phyloP scores from a whole-genome alignment of 2,888 invertebrate species.

The Capitulum mitella region DNA sequence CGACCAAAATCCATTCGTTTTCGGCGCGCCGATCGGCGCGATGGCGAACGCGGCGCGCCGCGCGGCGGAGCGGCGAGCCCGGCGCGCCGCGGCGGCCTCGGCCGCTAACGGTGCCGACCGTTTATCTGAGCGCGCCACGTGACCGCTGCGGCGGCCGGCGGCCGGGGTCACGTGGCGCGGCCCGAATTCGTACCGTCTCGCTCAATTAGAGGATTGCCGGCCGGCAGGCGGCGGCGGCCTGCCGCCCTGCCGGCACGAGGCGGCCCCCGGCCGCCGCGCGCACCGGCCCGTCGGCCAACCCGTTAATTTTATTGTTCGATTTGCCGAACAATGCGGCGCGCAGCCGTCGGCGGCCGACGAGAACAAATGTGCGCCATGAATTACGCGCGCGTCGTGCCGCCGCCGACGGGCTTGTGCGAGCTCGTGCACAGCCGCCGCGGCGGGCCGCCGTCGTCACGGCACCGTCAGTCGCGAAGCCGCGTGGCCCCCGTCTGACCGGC shows the following conservation, averaged over 20 bases:
- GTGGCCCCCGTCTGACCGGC: too few species aligned
- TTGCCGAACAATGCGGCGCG: constrained; percentile 3
- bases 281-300: neutral
- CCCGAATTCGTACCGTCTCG: too few species aligned
- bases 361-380: constrained; percentile 12
- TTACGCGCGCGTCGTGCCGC: neutral
- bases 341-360: neutral
- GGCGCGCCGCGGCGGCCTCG: neutral
- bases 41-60: neutral
- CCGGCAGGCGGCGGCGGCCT: too few species aligned
- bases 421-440: too few species aligned
- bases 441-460: too few species aligned
- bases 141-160: neutral
- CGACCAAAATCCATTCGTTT: neutral
- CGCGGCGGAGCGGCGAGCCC: neutral
- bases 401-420: too few species aligned
- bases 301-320: constrained; percentile 13
- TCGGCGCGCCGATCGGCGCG: neutral
- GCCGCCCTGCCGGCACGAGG: too few species aligned
- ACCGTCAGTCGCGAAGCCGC: too few species aligned
- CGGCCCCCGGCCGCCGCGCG: too few species aligned
- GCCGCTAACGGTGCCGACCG: neutral
- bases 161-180: neutral
- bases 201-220: too few species aligned
- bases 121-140: neutral